A percentile compares a stretch with the other conserved stretches of the same genome.
Evolutionary conservation across 30 jellyfish, hydroid and myxozoan species (phyloP).

Genomic region (Aurelia aurita complex sp. Pacific): DNA sequence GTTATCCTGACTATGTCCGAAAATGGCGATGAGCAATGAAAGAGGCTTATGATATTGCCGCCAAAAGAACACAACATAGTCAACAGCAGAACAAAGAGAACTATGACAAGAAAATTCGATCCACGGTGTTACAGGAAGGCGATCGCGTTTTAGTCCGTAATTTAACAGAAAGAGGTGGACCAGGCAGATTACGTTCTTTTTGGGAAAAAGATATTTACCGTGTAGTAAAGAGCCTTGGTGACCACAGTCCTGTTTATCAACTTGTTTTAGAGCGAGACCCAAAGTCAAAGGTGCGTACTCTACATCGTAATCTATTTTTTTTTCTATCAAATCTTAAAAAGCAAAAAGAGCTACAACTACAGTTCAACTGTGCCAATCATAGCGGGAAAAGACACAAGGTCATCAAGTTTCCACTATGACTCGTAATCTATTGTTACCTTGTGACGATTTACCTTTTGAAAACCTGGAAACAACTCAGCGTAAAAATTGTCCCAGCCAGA

Average conservation of each 20-base stretch:
- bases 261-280: background rate
- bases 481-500: too few relatives aligned
- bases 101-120: background rate
- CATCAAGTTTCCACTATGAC: too few relatives aligned
- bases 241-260: background rate
- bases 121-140: background rate
- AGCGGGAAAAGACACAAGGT: too few relatives aligned
- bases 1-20: too few relatives aligned
- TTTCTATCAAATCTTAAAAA: too few relatives aligned
- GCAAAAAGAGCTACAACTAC: too few relatives aligned
- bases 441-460: background rate
- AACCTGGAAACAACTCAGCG: too few relatives aligned
- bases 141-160: slow-evolving; percentile 24
- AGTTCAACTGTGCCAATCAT: too few relatives aligned
- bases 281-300: background rate
- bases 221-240: background rate
- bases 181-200: background rate
- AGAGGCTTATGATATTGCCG: background rate
- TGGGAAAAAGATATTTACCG: background rate
- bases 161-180: slow-evolving; percentile 10
- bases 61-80: background rate
- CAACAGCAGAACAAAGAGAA: background rate
- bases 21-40: background rate
- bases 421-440: background rate
- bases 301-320: background rate